Evolutionary conservation across 2,797 vertebrate species (phyloP).

Genomic region (Rousettus madagascariensis): DNA sequence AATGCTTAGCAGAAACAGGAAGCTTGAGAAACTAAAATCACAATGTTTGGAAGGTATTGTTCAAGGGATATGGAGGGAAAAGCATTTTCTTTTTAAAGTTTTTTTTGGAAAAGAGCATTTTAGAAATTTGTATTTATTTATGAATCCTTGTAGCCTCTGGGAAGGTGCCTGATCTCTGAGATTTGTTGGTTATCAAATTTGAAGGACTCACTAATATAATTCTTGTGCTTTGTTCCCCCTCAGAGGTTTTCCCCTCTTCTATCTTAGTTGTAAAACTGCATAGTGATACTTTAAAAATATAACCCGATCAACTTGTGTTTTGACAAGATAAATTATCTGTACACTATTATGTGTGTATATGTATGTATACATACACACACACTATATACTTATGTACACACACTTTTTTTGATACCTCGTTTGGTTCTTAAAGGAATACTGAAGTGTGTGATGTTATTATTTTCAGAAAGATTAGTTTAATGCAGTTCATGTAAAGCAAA

Average conservation of each 20-base stretch:
- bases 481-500: background rate
- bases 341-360: background rate
- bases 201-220: background rate
- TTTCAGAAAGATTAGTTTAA: conserved; percentile 30
- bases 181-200: conserved; percentile 19
- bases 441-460: background rate
- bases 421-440: background rate
- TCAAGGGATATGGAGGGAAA: background rate
- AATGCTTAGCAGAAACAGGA: background rate
- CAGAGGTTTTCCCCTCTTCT: background rate
- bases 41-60: background rate
- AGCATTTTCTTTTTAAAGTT: background rate
- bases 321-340: background rate
- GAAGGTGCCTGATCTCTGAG: background rate
- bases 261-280: conserved; percentile 16
- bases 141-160: background rate
- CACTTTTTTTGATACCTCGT: background rate
- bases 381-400: background rate
- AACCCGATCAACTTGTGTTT: conserved; percentile 12
- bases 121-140: background rate
- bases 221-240: background rate
- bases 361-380: background rate
- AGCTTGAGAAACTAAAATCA: background rate
- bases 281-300: conserved; percentile 1
- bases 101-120: background rate